phyloP scores from a whole-genome alignment of 2,113 vertebrate species.

The Terrapene triunguis region DNA sequence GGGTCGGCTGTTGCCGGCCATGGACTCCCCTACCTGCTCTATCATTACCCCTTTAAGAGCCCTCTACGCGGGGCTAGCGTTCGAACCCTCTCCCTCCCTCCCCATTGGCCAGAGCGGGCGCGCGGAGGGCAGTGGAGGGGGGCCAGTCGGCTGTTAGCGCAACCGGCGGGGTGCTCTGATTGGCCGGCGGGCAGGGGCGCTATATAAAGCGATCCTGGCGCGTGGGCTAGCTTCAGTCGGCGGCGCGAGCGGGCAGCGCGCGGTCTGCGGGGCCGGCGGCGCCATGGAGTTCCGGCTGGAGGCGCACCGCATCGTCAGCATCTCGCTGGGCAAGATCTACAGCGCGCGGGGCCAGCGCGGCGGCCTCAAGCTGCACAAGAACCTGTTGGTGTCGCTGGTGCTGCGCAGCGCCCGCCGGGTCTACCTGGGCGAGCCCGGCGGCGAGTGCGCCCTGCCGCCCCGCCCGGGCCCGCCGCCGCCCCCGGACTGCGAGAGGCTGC shows the following conservation, averaged over 20 bases:
- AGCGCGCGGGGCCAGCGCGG: constrained; percentile 89
- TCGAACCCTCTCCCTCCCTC: constrained; percentile 68
- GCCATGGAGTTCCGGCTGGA: constrained; percentile 89
- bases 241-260: neutral
- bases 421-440: constrained; percentile 83
- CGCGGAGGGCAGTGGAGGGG: constrained; percentile 18
- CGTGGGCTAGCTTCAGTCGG: constrained; percentile 30
- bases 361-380: constrained; percentile 90
- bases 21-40: fast-evolving
- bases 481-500: neutral
- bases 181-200: constrained; percentile 36
- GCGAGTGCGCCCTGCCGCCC: constrained; percentile 34
- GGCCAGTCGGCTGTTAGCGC: constrained; percentile 42
- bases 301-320: constrained; percentile 90
- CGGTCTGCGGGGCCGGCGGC: fast-evolving
- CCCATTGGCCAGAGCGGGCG: constrained; percentile 72
- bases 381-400: constrained; percentile 89
- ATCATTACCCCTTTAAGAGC: constrained; percentile 79
- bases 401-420: constrained; percentile 89
- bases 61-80: constrained; percentile 71
- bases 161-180: constrained; percentile 64
- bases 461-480: neutral
- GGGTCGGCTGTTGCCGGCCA: fast-evolving
- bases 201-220: constrained; percentile 61
- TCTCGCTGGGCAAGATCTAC: constrained; percentile 91